phyloP scores from a whole-genome alignment of 1,140 invertebrate species.

The Drosophila littoralis region DNA sequence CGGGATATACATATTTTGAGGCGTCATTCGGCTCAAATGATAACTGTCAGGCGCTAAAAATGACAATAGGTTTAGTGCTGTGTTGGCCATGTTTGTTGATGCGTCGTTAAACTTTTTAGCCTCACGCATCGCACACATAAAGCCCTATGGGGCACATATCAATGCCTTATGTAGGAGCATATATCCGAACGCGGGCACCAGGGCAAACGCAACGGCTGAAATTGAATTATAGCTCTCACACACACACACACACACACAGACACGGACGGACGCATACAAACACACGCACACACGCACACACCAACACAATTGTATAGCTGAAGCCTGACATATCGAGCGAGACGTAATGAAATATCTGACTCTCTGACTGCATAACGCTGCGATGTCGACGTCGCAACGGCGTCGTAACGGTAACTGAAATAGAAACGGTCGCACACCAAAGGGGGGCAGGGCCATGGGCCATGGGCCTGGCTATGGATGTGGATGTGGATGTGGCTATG shows the following conservation, averaged over 20 bases:
- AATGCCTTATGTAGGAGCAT: constrained; percentile 53
- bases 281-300: constrained; percentile 6
- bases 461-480: no score
- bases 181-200: constrained; percentile 40
- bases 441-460: neutral
- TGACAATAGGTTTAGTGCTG: constrained; percentile 65
- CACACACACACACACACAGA: constrained; percentile 10
- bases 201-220: constrained; percentile 53
- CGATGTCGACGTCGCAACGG: constrained; percentile 34
- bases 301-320: constrained; percentile 14
- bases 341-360: constrained; percentile 79
- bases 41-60: constrained; percentile 53
- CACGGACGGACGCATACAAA: constrained; percentile 26
- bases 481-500: constrained; percentile 20
- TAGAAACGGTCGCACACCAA: constrained; percentile 26
- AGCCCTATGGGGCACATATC: constrained; percentile 65
- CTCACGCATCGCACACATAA: constrained; percentile 60
- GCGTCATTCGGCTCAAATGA: constrained; percentile 50
- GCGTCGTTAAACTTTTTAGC: constrained; percentile 79
- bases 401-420: constrained; percentile 63
- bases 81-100: constrained; percentile 72
- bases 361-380: constrained; percentile 71
- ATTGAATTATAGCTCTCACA: constrained; percentile 73
- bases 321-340: constrained; percentile 75
- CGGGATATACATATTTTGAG: constrained; percentile 1